A percentile compares a stretch with the other conserved stretches of the same genome.
phyloP scores from a whole-genome alignment of 2,797 vertebrate genomes.

The Malacoraja senta region DNA sequence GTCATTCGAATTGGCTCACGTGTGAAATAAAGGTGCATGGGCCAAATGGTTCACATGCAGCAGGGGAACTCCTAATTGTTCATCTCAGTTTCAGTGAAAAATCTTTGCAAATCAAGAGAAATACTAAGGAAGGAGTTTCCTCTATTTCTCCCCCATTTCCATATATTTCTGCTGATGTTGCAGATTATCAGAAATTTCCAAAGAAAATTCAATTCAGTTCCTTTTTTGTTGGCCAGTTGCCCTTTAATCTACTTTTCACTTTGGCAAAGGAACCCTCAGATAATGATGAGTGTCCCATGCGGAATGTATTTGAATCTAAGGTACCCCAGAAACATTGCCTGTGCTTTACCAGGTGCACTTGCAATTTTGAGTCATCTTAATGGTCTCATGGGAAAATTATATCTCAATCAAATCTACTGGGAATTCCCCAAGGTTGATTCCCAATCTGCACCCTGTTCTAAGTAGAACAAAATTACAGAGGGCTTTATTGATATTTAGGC shows the following conservation, averaged over 20 bases:
- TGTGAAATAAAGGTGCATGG: no score
- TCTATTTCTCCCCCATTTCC: neutral
- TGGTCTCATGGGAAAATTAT: neutral
- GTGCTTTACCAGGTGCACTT: neutral
- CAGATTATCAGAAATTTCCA: neutral
- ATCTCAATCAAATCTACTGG: neutral
- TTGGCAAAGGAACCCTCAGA: neutral
- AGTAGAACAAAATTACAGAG: neutral
- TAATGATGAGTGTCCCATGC: neutral
- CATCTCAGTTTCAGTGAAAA: neutral
- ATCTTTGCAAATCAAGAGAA: neutral
- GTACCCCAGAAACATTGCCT: neutral
- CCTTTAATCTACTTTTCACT: neutral
- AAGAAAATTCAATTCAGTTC: neutral
- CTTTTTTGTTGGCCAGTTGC: neutral
- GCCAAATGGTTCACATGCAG: neutral
- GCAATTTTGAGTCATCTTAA: neutral
- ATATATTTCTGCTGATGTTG: neutral
- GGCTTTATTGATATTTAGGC: neutral
- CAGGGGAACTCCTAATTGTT: neutral
- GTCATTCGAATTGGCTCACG: neutral
- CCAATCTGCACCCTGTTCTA: neutral
- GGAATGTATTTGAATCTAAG: neutral
- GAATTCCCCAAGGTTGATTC: neutral
- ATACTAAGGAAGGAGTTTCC: neutral